Evolutionary conservation across 2,113 vertebrate genomes (phyloP).

Genomic region (Alethe diademata): DNA sequence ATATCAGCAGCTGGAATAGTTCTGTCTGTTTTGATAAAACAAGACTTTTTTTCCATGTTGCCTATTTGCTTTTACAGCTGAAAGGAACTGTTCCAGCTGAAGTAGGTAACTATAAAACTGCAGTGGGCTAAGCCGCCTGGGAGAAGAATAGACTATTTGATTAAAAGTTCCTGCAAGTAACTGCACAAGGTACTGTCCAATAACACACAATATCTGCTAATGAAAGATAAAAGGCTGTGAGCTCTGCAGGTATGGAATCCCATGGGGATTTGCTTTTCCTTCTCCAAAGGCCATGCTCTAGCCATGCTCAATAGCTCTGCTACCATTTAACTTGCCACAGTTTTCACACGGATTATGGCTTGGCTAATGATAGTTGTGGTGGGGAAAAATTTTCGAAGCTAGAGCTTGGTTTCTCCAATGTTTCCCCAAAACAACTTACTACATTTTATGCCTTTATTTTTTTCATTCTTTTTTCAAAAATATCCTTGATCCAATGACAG

Average conservation of each 20-base stretch:
- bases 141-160: conserved; percentile 52
- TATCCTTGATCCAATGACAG: not conserved
- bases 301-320: not conserved
- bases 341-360: accelerated
- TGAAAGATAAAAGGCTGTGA: not conserved
- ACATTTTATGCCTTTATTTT: not conserved
- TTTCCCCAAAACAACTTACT: not conserved
- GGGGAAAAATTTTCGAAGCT: not conserved
- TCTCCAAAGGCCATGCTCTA: not conserved
- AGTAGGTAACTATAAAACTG: conserved; percentile 34
- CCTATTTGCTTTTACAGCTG: conserved; percentile 57
- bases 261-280: not conserved
- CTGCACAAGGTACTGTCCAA: not conserved
- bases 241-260: not conserved
- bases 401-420: not conserved
- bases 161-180: conserved; percentile 56
- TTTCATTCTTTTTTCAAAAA: not conserved
- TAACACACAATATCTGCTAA: not conserved
- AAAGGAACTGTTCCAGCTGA: conserved; percentile 40
- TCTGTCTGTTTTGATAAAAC: conserved; percentile 64
- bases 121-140: conserved; percentile 28
- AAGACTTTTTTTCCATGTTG: conserved; percentile 43
- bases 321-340: not conserved
- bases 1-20: conserved; percentile 40
- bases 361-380: not conserved